Percentiles rank a stretch among this genome's conserved stretches.
phyloP scores from a whole-genome alignment of 1,140 invertebrate species.

The Paralvinella palmiformis region DNA sequence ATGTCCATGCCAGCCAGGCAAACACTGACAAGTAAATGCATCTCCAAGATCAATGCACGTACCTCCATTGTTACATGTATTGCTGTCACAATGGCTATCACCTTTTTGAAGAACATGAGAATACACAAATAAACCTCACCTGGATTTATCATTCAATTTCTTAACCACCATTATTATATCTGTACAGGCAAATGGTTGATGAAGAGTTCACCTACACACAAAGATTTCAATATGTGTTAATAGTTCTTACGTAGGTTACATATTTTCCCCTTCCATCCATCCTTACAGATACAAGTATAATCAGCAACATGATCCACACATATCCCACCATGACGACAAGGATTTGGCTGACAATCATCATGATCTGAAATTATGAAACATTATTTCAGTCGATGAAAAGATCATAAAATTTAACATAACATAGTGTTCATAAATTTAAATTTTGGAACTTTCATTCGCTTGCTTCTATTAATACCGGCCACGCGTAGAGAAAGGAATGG shows the following conservation, averaged over 20 bases:
- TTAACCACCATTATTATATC: no score
- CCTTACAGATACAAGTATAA: constrained; percentile 2
- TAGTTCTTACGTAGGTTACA: constrained; percentile 42
- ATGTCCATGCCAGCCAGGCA: constrained; percentile 59
- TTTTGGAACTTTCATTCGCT: no score
- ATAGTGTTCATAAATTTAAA: no score
- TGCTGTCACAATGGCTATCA: constrained; percentile 35
- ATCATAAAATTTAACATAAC: no score
- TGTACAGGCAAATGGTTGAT: no score
- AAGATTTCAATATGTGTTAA: no score
- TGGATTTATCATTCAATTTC: no score
- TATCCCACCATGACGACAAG: constrained; percentile 5
- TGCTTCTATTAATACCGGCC: no score
- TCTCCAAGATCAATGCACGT: constrained; percentile 38
- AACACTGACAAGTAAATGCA: constrained; percentile 39
- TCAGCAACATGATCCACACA: constrained; percentile 6
- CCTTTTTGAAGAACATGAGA: constrained; percentile 21
- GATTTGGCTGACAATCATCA: constrained; percentile 16
- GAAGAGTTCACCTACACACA: no score
- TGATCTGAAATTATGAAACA: constrained; percentile 23
- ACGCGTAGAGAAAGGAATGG: no score
- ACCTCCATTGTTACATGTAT: constrained; percentile 40
- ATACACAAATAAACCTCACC: no score
- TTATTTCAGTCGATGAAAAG: background rate
- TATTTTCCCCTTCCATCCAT: constrained; percentile 40